Conservation (phyloP, 2,113 vertebrate genomes). For the Sitta europaea region DNA sequence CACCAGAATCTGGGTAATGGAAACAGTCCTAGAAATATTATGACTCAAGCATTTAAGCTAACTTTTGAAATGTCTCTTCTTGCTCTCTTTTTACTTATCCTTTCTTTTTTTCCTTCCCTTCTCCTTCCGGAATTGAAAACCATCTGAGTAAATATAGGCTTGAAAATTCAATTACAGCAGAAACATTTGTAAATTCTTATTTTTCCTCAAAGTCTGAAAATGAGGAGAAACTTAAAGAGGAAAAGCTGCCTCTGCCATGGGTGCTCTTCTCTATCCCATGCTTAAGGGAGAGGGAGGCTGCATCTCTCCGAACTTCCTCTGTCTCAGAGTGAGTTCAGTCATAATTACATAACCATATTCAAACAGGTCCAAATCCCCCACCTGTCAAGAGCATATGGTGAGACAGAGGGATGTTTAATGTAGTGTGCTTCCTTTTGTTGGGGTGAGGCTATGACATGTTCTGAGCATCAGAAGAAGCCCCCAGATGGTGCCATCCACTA, state of each 20-base stretch:
- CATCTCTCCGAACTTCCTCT: neutral
- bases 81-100: neutral
- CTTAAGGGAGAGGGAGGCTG: neutral
- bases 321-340: neutral
- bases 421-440: neutral
- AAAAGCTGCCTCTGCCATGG: neutral
- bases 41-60: neutral
- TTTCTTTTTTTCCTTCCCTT: neutral
- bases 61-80: too few species aligned
- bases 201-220: neutral
- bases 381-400: neutral
- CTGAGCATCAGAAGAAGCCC: neutral
- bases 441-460: neutral
- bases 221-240: neutral
- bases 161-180: neutral
- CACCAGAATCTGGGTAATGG: neutral
- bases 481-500: neutral
- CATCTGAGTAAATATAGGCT: neutral
- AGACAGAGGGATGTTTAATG: neutral
- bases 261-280: neutral
- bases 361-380: neutral
- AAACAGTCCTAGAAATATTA: neutral
- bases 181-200: neutral
- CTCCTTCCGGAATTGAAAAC: neutral
- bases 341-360: neutral